Evolutionary conservation across 1,140 invertebrate genomes (phyloP), one percentile per base, ranked within the genome.

Genomic region (Solen grandis): DNA sequence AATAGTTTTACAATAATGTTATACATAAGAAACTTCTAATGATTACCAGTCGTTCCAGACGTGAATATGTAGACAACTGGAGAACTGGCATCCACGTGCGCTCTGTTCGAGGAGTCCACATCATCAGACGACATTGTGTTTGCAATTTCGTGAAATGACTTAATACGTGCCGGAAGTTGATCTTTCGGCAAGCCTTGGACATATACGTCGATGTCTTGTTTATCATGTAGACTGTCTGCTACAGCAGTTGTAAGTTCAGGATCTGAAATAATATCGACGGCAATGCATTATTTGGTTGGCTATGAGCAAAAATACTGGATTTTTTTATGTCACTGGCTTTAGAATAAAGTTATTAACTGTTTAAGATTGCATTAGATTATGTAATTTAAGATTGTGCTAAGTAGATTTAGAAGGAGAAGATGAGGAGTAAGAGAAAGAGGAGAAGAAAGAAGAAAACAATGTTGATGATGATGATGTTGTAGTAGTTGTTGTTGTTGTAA

Each of bases 11-110:
- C n/a, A n/a, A n/a, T n/a, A n/a, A n/a, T n/a, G n/a, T n/a, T n/a
- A n/a, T n/a, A n/a, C n/a, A n/a, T n/a, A n/a, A n/a, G n/a, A n/a
- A n/a, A n/a, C n/a, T n/a, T n/a, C n/a, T n/a, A n/a, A n/a, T n/a
- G n/a, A n/a, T 46, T 16, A 79, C 76, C 76, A 14, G 76, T 79
- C 10, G 76, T 79, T n/a, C 76, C 76, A 2, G 76, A 79, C 8
- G 76, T 79, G 46, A 52, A 79, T 19, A 79, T 72, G 63, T 62
- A 79, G 13, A 69, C 33, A 35, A 27, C 35, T 29, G 55, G 35
- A 33, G 35, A 31, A 10, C 25, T 33, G 4, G 2, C 2, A 13
- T 5, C 29, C 8, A 60, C 38, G 16, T 52, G 22, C 10, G 14
- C n/a, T 38, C 76, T 69, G 10, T 27, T 4, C 38, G 41, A 31